Evolutionary conservation across 2,888 invertebrate genomes (phyloP), one percentile per base, ranked within the genome.

Genomic region (Lasioglossum zephyrum): DNA sequence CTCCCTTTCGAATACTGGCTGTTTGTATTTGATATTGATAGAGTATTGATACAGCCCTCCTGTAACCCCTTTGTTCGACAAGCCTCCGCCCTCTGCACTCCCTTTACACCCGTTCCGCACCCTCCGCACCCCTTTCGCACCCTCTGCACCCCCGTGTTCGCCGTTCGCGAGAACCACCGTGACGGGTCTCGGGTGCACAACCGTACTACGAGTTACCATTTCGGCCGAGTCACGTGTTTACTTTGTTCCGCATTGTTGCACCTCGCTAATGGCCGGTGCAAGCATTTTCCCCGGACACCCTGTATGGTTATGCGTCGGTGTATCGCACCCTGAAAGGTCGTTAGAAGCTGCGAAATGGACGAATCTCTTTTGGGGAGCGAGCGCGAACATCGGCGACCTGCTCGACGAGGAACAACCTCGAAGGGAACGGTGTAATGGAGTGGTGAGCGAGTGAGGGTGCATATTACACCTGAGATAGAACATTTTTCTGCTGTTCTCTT

Each of bases 21-120:
- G 94, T 95, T 95, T 95, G 94, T 94, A 93, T 94, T 94, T 94
- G 94, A 95, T 95, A 95, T 95, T 95, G 95, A 95, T 95, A 94
- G 93, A 95, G 94, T 94, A 94, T 95, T 94, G 94, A 94, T 94
- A 94, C 92, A 91, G 89, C 88, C 84, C 89, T 84, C 78, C 76
- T 85, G 79, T 84, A 73, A 73, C 82, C 84, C 86, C 82, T 79
- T 82, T 79, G 81, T 36, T 75, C 80, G 75, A 63, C 80, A 78
- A 80, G 60, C 85, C 69, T 76, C 81, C 53, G 72, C 76, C 76
- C 49, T 1, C 70, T n/a, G 22, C 22, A 4, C 69, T 36, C 69
- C 26, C 26, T 60, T 26, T 9, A 8, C 53, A 18, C 22, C 53
- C 53, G 44, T 44, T 44, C 44, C 44, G 44, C 22, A 22, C n/a